Base-by-base conservation (phyloP, 2,113 vertebrate species). In the Pionites leucogaster region DNA sequence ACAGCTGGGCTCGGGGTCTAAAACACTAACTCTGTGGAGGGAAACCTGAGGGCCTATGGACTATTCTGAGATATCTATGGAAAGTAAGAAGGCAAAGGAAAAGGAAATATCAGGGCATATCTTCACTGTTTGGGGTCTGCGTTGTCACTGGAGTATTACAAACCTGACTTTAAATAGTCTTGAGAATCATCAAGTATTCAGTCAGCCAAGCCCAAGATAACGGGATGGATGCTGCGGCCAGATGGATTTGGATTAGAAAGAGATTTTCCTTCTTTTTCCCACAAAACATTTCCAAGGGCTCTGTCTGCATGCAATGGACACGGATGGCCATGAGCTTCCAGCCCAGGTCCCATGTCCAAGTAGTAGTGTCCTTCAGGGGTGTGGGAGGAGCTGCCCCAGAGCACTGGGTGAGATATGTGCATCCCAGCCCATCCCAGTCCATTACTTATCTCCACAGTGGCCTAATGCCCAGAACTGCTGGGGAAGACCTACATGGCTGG, bases 71-170 rank as follows among this genome's bases (percentile, higher is more conserved):
- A 41, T 7, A 50, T 10, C 41, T 64, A 41, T 11, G 63, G 53
- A 31, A 70, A 31, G 8, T 1, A 63, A n/a, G 55, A 65, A 62
- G 28, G 53, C 63, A 69, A 77, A 82, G 14, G 50, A 47, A 62
- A 17, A 78, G 19, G 41, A 47, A 57, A 11, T 5, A 0, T 3
- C 7, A 6, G 28, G 23, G 0, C 1, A 7, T 3, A 35, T 17
- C 79, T 52, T 76, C 46, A 15, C 37, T 68, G 4, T 25, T 41
- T 63, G 46, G 17, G 29, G 0, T 10, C 27, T 47, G 41, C 7
- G 7, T 41, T 17, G 17, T 55, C 23, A 63, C 50, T 49, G 52
- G 50, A 42, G n/a, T 28, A 50, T 64, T 31, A 49, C 7, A 63
- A 42, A 11, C 47, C 57, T 29, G 1, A 37, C 80, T 41, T 10